A percentile compares a stretch with the other conserved stretches of the same genome.
Evolutionary conservation across 2,113 vertebrate species (phyloP).

Genomic region (Pygoscelis adeliae): DNA sequence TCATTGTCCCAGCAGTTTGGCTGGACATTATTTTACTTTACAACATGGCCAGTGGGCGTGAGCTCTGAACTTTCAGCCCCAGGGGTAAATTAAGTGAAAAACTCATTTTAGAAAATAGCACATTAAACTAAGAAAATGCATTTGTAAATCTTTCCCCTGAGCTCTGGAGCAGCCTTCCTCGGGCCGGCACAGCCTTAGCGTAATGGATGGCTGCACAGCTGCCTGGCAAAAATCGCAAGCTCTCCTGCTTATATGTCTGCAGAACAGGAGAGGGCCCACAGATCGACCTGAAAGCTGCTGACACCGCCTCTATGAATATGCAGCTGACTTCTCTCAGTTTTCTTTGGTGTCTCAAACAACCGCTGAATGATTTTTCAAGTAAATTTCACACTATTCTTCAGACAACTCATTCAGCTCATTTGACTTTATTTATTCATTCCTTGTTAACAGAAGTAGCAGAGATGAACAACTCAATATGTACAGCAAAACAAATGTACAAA

Average conservation of each 20-base stretch:
- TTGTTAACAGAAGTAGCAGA: neutral
- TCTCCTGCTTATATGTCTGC: neutral
- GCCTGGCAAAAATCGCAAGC: neutral
- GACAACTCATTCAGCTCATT: slow-evolving; percentile 28
- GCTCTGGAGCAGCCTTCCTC: neutral
- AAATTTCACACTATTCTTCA: slow-evolving; percentile 34
- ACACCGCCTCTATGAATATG: neutral
- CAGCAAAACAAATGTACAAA: neutral
- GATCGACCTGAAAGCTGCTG: neutral
- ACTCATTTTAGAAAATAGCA: neutral
- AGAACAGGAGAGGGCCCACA: neutral
- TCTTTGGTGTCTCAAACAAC: neutral
- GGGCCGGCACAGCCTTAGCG: neutral
- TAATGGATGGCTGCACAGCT: neutral
- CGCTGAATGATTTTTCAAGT: slow-evolving; percentile 13
- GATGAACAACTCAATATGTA: neutral
- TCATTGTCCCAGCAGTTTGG: neutral
- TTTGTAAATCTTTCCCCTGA: neutral
- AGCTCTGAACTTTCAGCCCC: neutral
- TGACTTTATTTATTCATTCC: slow-evolving; percentile 2
- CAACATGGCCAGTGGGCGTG: neutral
- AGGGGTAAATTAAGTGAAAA: neutral
- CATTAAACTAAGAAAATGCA: neutral
- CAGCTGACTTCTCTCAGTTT: neutral
- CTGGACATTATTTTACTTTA: neutral